Base-by-base conservation (phyloP, 1,140 invertebrate species). In the Monomorium pharaonis region DNA sequence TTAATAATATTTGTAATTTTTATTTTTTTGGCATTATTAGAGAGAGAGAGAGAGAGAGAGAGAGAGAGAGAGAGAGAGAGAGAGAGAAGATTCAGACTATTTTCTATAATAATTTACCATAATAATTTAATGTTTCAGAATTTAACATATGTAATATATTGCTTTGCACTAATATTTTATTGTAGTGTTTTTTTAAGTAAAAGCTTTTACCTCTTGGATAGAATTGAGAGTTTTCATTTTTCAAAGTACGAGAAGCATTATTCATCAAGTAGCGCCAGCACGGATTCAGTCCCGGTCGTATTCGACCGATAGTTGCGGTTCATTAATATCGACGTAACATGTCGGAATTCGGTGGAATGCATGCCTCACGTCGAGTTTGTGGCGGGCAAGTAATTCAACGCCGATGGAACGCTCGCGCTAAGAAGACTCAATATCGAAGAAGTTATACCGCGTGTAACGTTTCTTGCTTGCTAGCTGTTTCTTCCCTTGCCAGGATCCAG, bases 291-390 rank as follows among this genome's bases (percentile, higher is more conserved):
- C 14, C 16, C 44, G 24, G 74, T 49, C 75, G 65, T 44, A 49
- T 84, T 56, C 75, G 72, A 89, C 51, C 56, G 85, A 89, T 89
- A 74, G 67, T 47, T 90, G 85, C 80, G 74, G 88, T 87, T 90
- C 88, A 85, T 90, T 87, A 90, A 89, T 89, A 89, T 89, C 85
- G 81, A 85, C 77, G 88, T 87, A 86, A 90, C 88, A 58, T 83
- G 75, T 72, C 24, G 89, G 88, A 90, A 90, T 90, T 58, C 72
- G 42, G 18, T 74, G 89, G 89, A 90, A 90, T 88, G 88, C 54
- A 56, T 47, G 54, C 49, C 37, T 27, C 63, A 65, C 54, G 88
- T 89, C 88, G 88, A 90, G 88, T 90, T 85, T 90, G 89, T 49
- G 88, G 86, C 72, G 65, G 42, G 47, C 77, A 63, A 90, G 86